Evolutionary conservation across 2,797 vertebrate species (phyloP).

Genomic region (Nannoperca obscura): DNA sequence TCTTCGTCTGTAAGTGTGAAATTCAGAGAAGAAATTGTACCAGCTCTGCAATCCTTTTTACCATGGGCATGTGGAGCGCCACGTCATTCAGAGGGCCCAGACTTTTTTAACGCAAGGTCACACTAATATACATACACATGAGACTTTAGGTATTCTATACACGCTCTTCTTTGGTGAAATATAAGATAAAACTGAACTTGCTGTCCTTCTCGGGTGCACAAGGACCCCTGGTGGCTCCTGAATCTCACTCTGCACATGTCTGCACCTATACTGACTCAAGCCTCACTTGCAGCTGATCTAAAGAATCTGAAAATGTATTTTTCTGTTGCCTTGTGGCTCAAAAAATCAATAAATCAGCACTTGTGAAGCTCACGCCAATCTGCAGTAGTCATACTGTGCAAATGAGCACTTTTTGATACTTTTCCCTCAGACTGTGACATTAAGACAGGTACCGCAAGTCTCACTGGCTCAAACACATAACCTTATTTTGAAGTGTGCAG

Average conservation of each 20-base stretch:
- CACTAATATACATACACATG: not conserved
- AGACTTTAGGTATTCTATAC: not conserved
- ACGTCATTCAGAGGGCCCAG: too few species aligned
- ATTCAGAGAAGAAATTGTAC: not conserved
- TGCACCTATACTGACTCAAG: not conserved
- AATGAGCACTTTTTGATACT: not conserved
- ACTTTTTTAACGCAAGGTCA: too few species aligned
- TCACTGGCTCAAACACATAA: not conserved
- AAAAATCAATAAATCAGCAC: not conserved
- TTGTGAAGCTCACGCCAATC: not conserved
- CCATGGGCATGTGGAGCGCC: not conserved
- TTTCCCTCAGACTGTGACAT: conserved; percentile 6
- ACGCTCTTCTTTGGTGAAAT: not conserved
- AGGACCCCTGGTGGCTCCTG: not conserved
- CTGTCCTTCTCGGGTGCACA: not conserved
- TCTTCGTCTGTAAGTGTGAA: not conserved
- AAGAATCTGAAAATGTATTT: not conserved
- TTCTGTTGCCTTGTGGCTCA: not conserved
- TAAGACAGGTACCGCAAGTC: not conserved
- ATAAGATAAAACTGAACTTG: not conserved
- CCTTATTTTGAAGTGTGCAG: conserved; percentile 25
- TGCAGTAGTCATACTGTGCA: not conserved
- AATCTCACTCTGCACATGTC: not conserved
- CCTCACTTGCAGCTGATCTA: not conserved
- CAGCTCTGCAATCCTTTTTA: not conserved